phyloP scores from a whole-genome alignment of 2,797 vertebrate species.

The Silurus aristotelis region DNA sequence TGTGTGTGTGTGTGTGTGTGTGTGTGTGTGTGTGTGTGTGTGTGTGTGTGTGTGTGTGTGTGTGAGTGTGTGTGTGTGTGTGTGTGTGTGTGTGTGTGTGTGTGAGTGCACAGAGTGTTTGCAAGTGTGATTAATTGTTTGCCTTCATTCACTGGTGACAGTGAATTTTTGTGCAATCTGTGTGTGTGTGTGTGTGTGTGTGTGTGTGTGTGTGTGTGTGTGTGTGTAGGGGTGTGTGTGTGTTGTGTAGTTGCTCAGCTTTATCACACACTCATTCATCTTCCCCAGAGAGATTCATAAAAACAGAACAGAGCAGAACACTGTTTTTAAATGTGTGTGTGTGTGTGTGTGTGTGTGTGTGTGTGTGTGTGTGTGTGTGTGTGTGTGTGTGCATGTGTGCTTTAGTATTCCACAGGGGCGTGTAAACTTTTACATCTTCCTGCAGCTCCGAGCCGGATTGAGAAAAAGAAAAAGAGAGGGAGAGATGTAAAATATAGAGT shows the following conservation, averaged over 20 bases:
- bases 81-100: too few species aligned
- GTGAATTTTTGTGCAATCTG: background rate
- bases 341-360: too few species aligned
- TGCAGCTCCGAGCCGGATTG: background rate
- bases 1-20: too few species aligned
- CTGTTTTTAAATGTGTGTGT: background rate
- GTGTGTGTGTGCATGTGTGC: too few species aligned
- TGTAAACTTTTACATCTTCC: conserved; percentile 1
- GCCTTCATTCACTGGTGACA: background rate
- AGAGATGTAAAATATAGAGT: conserved; percentile 62
- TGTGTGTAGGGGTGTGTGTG: background rate
- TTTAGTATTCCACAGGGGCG: background rate
- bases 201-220: conserved; percentile 5
- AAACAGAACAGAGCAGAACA: background rate
- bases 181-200: background rate
- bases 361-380: too few species aligned
- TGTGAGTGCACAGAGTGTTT: background rate
- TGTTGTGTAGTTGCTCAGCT: too few species aligned
- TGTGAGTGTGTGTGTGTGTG: too few species aligned
- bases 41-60: too few species aligned
- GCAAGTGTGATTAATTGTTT: conserved; percentile 2
- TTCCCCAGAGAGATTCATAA: background rate
- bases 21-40: too few species aligned
- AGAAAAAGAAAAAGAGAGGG: background rate
- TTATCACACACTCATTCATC: background rate